Percentiles rank a stretch among this genome's conserved stretches.
phyloP scores from a whole-genome alignment of 1,140 invertebrate species.

The Charaxes varanes region DNA sequence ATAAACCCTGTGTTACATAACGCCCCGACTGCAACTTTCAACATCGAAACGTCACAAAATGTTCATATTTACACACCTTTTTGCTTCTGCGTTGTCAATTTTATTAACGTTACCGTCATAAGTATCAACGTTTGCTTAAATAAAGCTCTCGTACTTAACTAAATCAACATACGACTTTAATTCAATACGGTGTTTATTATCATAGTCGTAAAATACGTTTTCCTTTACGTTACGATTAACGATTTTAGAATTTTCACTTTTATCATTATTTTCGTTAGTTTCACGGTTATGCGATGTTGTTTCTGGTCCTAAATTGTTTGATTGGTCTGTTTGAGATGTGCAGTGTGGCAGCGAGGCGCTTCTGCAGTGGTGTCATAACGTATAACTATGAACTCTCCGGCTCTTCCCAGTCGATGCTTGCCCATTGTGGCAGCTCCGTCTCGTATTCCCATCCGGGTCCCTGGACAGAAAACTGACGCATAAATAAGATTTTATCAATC shows the following conservation, averaged over 20 bases:
- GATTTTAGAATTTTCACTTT: conserved; percentile 1
- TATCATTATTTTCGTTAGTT: conserved; percentile 1
- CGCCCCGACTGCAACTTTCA: conserved; percentile 25
- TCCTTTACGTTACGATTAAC: background rate
- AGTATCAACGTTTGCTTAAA: background rate
- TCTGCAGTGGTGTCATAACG: conserved; percentile 36
- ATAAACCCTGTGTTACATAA: conserved; percentile 7
- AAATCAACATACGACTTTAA: too few species aligned
- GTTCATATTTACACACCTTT: conserved; percentile 7
- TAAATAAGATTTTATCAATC: too few species aligned
- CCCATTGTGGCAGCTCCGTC: conserved; percentile 92
- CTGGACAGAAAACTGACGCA: conserved; percentile 65
- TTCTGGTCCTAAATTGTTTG: conserved; percentile 8
- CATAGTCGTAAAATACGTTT: background rate
- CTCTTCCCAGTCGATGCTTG: conserved; percentile 86
- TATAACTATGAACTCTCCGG: conserved; percentile 68
- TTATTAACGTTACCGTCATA: conserved; percentile 1
- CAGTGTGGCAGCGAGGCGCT: conserved; percentile 35
- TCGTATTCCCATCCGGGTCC: conserved; percentile 93
- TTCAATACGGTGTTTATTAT: background rate
- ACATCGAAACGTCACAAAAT: conserved; percentile 10
- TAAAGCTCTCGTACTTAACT: too few species aligned
- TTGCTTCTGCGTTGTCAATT: background rate
- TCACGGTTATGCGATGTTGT: too few species aligned
- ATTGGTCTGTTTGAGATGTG: conserved; percentile 23